Conservation (phyloP, 2,888 invertebrate species). For the Pollenia amentaria region DNA sequence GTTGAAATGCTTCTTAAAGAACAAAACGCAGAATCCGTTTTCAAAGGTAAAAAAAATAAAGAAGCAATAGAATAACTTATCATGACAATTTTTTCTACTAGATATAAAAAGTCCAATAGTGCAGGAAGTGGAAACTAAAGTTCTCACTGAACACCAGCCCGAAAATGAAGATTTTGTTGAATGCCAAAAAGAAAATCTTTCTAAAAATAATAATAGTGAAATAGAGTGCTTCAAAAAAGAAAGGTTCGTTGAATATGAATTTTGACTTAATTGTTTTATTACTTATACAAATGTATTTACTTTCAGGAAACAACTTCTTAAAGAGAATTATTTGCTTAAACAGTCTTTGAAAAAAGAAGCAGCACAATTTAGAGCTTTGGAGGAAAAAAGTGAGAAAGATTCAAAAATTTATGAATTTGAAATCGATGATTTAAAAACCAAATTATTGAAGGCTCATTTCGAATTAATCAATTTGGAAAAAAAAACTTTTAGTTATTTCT, state of each 20-base stretch:
- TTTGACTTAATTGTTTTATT: no score
- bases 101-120: constrained; percentile 4
- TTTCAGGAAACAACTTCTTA: not conserved
- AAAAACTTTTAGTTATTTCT: constrained; percentile 28
- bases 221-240: no score
- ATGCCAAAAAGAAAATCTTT: not conserved
- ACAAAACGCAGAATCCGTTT: not conserved
- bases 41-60: constrained; percentile 15
- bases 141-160: not conserved
- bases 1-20: no score
- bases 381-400: no score
- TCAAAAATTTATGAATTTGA: no score
- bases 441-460: not conserved
- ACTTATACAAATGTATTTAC: no score
- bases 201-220: not conserved
- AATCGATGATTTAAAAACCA: no score
- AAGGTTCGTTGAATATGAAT: no score
- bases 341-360: no score
- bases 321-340: constrained; percentile 2
- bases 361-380: no score
- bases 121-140: not conserved
- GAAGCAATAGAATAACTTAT: constrained; percentile 3
- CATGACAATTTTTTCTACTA: constrained; percentile 6
- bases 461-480: constrained; percentile 27
- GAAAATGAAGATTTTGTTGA: no score